Conservation (phyloP, 1,140 invertebrate genomes). For the Ridgeia piscesae region DNA sequence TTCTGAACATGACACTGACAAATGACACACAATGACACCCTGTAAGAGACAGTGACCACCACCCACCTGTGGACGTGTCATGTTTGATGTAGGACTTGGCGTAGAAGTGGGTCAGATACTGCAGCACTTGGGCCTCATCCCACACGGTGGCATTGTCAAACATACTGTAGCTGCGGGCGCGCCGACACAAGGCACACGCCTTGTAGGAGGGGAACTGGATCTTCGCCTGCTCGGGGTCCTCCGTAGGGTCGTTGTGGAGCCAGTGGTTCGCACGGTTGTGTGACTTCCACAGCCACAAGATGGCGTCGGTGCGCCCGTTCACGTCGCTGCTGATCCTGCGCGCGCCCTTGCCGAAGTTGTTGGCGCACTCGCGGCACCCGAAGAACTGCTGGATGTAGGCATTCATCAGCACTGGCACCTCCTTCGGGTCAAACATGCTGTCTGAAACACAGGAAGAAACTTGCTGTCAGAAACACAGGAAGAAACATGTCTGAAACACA, state of each 20-base stretch:
- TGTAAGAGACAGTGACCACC: not conserved
- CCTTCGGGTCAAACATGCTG: slow-evolving; percentile 54
- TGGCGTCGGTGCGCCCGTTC: slow-evolving; percentile 69
- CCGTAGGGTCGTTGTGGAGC: slow-evolving; percentile 76
- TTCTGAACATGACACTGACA: too few relatives aligned
- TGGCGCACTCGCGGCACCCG: slow-evolving; percentile 82
- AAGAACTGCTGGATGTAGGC: slow-evolving; percentile 88
- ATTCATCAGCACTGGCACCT: slow-evolving; percentile 76
- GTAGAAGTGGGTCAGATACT: slow-evolving; percentile 19
- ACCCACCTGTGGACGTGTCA: not conserved
- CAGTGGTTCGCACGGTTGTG: slow-evolving; percentile 82
- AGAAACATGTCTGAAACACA: not conserved
- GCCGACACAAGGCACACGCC: slow-evolving; percentile 70
- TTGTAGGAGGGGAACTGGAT: slow-evolving; percentile 76
- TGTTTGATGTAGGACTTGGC: not conserved
- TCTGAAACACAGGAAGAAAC: not conserved
- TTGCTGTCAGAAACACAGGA: not conserved
- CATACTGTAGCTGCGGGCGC: not conserved
- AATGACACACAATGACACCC: too few relatives aligned
- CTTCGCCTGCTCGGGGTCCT: slow-evolving; percentile 86
- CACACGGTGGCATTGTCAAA: slow-evolving; percentile 15
- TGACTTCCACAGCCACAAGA: slow-evolving; percentile 88
- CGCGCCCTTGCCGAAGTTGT: slow-evolving; percentile 73
- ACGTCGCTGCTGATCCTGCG: slow-evolving; percentile 66
- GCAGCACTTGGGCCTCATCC: slow-evolving; percentile 11